Conservation (phyloP, 2,797 vertebrate genomes). For the Semaprochilodus insignis region DNA sequence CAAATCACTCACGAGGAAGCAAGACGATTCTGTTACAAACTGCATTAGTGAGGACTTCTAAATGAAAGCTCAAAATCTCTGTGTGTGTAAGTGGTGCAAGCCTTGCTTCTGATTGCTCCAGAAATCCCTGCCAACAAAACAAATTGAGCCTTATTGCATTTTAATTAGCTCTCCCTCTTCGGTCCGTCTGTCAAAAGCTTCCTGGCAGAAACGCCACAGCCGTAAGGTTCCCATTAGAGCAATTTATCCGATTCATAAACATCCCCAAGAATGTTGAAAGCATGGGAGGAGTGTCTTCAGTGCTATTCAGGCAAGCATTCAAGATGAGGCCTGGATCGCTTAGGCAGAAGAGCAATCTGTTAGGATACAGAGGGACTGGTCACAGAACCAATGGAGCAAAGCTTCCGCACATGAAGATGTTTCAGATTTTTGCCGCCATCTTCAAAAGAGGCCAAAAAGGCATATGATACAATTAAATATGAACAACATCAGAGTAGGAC, state of each 20-base stretch:
- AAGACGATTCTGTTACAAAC: neutral
- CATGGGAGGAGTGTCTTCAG: neutral
- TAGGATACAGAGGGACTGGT: neutral
- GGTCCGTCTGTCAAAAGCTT: constrained; percentile 64
- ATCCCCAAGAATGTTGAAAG: constrained; percentile 14
- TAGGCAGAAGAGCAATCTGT: constrained; percentile 5
- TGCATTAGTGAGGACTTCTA: constrained; percentile 27
- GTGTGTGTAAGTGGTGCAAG: neutral
- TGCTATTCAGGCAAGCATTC: neutral
- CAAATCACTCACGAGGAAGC: constrained; percentile 1
- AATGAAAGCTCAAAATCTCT: constrained; percentile 10
- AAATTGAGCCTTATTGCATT: constrained; percentile 64
- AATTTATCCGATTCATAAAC: constrained; percentile 20
- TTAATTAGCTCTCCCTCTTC: constrained; percentile 59
- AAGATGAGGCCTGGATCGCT: neutral
- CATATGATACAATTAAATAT: constrained; percentile 16
- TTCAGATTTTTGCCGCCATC: neutral
- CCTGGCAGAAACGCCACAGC: constrained; percentile 36
- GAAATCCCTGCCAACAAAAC: constrained; percentile 54
- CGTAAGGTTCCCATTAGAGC: constrained; percentile 37
- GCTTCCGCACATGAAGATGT: neutral
- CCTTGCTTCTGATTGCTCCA: constrained; percentile 27
- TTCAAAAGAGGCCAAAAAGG: neutral
- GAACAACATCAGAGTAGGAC: neutral
- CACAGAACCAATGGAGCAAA: neutral